These are phyloP conservation scores for Nomada flava DNA, from an alignment of 2,888 invertebrate species.

Conservation along the genomic window DNA sequence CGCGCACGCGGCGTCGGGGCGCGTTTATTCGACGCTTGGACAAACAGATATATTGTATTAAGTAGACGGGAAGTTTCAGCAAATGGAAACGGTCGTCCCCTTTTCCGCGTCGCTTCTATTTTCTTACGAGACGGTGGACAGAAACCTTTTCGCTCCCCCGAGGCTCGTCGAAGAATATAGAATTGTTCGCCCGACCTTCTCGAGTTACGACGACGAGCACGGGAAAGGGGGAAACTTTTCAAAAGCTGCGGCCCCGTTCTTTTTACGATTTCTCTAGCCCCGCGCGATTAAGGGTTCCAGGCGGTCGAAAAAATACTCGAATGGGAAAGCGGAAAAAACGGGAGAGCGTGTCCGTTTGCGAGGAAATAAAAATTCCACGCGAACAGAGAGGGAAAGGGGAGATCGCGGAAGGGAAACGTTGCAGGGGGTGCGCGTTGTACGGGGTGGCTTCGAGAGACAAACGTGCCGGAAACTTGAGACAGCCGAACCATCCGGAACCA, in stretches of 20 bases:
- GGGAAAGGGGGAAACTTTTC: slow-evolving; percentile 19
- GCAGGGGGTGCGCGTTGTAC: too few species aligned
- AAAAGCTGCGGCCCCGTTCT: neutral
- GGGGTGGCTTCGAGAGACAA: slow-evolving; percentile 9
- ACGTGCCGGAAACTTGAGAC: slow-evolving; percentile 27
- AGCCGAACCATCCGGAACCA: slow-evolving; percentile 8
- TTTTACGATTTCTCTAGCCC: neutral
- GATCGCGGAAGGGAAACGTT: neutral
- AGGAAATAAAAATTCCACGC: neutral
- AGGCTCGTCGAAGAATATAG: slow-evolving; percentile 65
- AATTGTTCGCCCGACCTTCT: slow-evolving; percentile 61
- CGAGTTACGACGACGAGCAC: slow-evolving; percentile 37
- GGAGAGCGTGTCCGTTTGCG: slow-evolving; percentile 33
- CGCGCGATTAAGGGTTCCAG: slow-evolving; percentile 15
- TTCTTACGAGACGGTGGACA: slow-evolving; percentile 50
- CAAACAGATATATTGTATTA: slow-evolving; percentile 54
- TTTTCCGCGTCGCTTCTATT: slow-evolving; percentile 42
- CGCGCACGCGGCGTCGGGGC: neutral
- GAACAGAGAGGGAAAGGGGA: neutral
- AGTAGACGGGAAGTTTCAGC: slow-evolving; percentile 55
- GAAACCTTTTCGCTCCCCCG: slow-evolving; percentile 53
- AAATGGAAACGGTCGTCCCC: slow-evolving; percentile 60
- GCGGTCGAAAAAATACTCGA: slow-evolving; percentile 34
- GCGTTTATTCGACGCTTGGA: slow-evolving; percentile 12
- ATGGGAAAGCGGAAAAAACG: slow-evolving; percentile 9